Conservation (phyloP, 2,797 vertebrate species). For the Epinephelus awoara region DNA sequence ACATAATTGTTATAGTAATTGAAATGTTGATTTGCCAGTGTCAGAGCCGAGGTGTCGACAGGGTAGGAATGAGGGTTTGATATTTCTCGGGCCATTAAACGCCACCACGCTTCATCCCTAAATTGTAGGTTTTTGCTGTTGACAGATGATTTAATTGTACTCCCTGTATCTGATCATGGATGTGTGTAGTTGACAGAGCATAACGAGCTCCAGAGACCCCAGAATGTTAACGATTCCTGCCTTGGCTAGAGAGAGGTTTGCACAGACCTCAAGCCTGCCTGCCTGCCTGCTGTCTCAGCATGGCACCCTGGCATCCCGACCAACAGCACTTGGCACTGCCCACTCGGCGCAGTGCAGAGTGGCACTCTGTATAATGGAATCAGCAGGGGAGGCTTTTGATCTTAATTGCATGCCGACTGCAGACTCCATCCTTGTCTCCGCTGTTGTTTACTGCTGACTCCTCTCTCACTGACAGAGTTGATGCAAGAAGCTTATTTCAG, state of each 20-base stretch:
- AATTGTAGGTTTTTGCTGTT: conserved; percentile 65
- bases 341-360: conserved; percentile 80
- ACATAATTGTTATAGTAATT: conserved; percentile 74
- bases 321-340: conserved; percentile 83
- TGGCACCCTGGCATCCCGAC: conserved; percentile 77
- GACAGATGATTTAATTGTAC: conserved; percentile 75
- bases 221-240: conserved; percentile 83
- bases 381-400: conserved; percentile 85
- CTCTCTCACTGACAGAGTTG: conserved; percentile 76
- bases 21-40: conserved; percentile 70
- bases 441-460: conserved; percentile 77
- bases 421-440: conserved; percentile 78
- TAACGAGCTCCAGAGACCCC: conserved; percentile 70
- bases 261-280: conserved; percentile 75
- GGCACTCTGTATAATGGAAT: conserved; percentile 84
- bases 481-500: conserved; percentile 85
- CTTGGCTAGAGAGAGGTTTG: conserved; percentile 75
- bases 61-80: conserved; percentile 57
- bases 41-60: conserved; percentile 58
- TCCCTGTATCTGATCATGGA: conserved; percentile 71
- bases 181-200: conserved; percentile 67
- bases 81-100: conserved; percentile 73
- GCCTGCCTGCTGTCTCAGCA: conserved; percentile 72
- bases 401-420: conserved; percentile 85
- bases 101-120: conserved; percentile 52